Evolutionary conservation across 2,113 vertebrate species (phyloP).

Genomic region (Thamnaconus septentrionalis): DNA sequence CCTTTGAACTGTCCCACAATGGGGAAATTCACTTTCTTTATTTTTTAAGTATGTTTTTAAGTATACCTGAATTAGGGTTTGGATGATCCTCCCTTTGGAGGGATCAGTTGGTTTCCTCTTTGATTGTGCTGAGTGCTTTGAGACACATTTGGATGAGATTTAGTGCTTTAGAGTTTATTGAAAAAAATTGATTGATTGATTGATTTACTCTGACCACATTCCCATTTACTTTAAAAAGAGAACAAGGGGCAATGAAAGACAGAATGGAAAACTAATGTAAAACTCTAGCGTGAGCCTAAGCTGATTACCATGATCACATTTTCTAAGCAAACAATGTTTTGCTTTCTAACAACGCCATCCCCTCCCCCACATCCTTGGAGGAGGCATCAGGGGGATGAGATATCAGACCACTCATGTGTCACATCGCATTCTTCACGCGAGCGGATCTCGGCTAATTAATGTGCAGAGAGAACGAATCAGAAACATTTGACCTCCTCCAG

Average conservation of each 20-base stretch:
- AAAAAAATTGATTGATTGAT: too few relatives aligned
- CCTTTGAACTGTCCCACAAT: too few relatives aligned
- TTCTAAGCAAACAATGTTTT: slow-evolving; percentile 40
- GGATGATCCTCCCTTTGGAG: too few relatives aligned
- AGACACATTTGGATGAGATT: too few relatives aligned
- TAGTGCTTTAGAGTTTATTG: too few relatives aligned
- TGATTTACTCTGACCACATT: too few relatives aligned
- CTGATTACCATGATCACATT: slow-evolving; percentile 41
- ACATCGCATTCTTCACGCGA: slow-evolving; percentile 60
- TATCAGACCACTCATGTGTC: slow-evolving; percentile 62
- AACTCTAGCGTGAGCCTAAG: slow-evolving; percentile 26
- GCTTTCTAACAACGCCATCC: slow-evolving; percentile 52
- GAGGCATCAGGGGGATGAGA: slow-evolving; percentile 50
- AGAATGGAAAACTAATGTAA: slow-evolving; percentile 11
- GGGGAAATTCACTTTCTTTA: too few relatives aligned
- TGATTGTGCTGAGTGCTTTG: too few relatives aligned
- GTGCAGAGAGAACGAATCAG: slow-evolving; percentile 57
- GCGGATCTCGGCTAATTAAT: slow-evolving; percentile 68
- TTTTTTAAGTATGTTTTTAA: too few relatives aligned
- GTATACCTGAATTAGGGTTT: too few relatives aligned
- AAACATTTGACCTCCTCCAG: slow-evolving; percentile 73
- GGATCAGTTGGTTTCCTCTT: too few relatives aligned
- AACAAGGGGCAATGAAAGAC: background rate
- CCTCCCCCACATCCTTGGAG: slow-evolving; percentile 37
- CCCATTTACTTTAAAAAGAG: background rate